A percentile compares a stretch with the other conserved stretches of the same genome.
Conservation (phyloP, 1,140 invertebrate species). For the Chironomus tepperi region DNA sequence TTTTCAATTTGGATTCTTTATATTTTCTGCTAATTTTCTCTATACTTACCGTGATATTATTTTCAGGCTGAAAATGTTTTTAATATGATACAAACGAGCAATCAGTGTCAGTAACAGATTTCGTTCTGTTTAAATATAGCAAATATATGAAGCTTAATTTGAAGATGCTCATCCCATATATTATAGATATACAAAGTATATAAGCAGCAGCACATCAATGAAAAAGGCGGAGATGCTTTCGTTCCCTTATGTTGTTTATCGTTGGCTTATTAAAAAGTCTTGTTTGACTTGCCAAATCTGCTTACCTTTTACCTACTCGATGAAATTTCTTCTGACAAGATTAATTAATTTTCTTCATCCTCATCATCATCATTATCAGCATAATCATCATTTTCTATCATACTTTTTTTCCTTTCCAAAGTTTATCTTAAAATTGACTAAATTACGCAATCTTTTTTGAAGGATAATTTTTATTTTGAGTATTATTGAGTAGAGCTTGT, state of each 20-base stretch:
- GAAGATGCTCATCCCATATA: neutral
- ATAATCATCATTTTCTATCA: too few relatives aligned
- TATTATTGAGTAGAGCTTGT: too few relatives aligned
- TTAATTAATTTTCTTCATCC: neutral
- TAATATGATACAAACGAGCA: conserved; percentile 2
- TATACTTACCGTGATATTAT: neutral
- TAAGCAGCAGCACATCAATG: neutral
- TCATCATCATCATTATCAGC: neutral
- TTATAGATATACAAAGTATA: too few relatives aligned
- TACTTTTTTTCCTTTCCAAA: too few relatives aligned
- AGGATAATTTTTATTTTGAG: too few relatives aligned
- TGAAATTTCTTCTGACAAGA: neutral
- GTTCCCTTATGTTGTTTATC: too few relatives aligned
- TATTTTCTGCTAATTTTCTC: neutral
- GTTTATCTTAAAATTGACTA: too few relatives aligned
- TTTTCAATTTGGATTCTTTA: neutral
- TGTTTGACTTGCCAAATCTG: too few relatives aligned
- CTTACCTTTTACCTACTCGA: neutral
- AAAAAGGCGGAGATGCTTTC: neutral
- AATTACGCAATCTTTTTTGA: too few relatives aligned
- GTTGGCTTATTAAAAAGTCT: too few relatives aligned
- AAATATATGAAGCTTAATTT: conserved; percentile 15
- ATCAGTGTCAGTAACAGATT: conserved; percentile 12
- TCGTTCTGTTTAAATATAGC: neutral
- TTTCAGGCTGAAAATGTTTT: neutral